phyloP scores from a whole-genome alignment of 2,888 invertebrate species.

The Sipha maydis region DNA sequence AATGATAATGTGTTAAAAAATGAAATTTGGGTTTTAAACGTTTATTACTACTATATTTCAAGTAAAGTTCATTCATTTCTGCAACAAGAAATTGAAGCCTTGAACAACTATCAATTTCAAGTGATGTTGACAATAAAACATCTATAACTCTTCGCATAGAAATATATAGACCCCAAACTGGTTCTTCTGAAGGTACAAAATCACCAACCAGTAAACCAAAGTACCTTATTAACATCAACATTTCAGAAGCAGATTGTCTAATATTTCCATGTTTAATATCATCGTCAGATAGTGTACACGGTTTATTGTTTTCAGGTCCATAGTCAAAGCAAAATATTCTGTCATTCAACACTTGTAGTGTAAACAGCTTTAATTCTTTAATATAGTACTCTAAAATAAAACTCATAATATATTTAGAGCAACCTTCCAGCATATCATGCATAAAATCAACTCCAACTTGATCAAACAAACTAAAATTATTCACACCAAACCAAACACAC shows the following conservation, averaged over 20 bases:
- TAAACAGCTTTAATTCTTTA: neutral
- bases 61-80: conserved; percentile 19
- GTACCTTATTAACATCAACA: conserved; percentile 11
- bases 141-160: conserved; percentile 11
- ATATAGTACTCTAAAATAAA: neutral
- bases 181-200: neutral
- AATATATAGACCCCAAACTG: conserved; percentile 17
- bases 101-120: neutral
- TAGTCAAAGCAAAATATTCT: neutral
- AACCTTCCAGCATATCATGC: too few relatives aligned
- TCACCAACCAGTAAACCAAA: conserved; percentile 24
- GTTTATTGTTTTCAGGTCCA: too few relatives aligned
- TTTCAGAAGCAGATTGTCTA: conserved; percentile 8
- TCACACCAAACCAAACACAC: conserved; percentile 27
- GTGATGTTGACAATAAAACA: conserved; percentile 21
- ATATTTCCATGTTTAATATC: neutral
- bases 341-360: neutral
- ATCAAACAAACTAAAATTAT: conserved; percentile 9
- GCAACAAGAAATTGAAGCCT: neutral
- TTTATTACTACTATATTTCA: neutral
- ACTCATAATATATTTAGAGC: too few relatives aligned
- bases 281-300: neutral
- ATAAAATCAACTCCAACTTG: too few relatives aligned
- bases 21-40: conserved; percentile 45
- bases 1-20: conserved; percentile 22